Evolutionary conservation across 2,888 invertebrate genomes (phyloP).

Genomic region (Harpalus rufipes): DNA sequence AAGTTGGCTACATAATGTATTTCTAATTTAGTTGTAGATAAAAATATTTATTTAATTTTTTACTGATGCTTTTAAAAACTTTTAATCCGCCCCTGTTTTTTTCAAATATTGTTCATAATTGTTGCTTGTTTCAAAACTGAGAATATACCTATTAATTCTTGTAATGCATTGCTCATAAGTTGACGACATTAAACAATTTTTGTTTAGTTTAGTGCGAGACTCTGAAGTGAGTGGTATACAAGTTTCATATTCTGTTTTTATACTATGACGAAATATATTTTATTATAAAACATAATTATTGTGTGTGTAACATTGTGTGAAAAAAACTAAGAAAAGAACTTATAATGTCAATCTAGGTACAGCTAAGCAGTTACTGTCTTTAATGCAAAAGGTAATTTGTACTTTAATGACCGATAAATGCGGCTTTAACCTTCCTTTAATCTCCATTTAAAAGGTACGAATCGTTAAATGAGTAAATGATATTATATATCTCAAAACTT

Average conservation of each 20-base stretch:
- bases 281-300: background rate
- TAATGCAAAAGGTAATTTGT: background rate
- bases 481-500: no score
- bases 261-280: background rate
- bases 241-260: background rate
- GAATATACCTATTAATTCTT: conserved; percentile 2
- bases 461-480: no score
- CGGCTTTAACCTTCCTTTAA: no score
- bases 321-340: background rate
- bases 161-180: background rate
- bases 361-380: background rate
- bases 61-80: no score
- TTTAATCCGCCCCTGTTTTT: background rate
- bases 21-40: no score
- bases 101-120: background rate
- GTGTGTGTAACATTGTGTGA: background rate
- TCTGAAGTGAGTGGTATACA: background rate
- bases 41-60: no score
- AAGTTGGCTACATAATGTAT: no score
- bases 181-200: background rate
- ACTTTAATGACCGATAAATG: background rate
- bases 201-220: background rate
- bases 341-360: background rate
- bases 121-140: background rate
- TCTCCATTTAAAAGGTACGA: no score